Evolutionary conservation across 1,140 invertebrate genomes (phyloP), one percentile per base, ranked within the genome.

Genomic region (Drosophila ficusphila): DNA sequence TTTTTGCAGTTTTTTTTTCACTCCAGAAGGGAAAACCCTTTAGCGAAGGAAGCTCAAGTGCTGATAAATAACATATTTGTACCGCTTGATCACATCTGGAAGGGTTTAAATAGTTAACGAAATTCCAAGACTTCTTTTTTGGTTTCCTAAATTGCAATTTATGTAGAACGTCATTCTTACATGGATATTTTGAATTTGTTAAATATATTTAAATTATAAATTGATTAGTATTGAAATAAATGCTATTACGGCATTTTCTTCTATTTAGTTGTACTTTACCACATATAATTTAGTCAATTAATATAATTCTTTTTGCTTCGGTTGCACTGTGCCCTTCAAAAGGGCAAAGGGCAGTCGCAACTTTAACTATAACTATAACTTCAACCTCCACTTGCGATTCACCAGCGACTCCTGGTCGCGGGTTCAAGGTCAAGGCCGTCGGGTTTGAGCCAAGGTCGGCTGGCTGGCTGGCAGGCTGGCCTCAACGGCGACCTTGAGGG

Each of bases 371-470:
- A 46, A 64, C 69, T 60, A 14, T 12, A 46, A 64, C 69, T 60
- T 41, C 64, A 16, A 49, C 62, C 56, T 25, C 7, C 11, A 53
- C 47, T 58, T 18, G 21, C 12, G 23, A 27, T 41, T 25, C n/a
- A 18, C 23, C n/a, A 48, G 47, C 31, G 27, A 58, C 31, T 58
- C 33, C 21, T 11, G 6, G 11, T 21, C 21, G 62, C 18, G 57
- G 33, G 81, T 76, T 83, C 79, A 86, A 73, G 81, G 81, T 83
- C 79, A 86, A 73, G 76, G 79, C 78, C 60, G 34, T 23, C 25
- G 8, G 16, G 8, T 23, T 21, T 42, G 38, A n/a, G 31, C 16
- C 9, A 36, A 27, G 52, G 39, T 38, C 68, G 33, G 2, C 14
- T 8, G 18, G 27, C 48, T 44, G 42, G 23, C 16, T 39, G 27